A percentile compares a stretch with the other conserved stretches of the same genome.
These are phyloP conservation scores for Epicampocera succincta DNA, from an alignment of 2,888 invertebrate genomes.

Conservation along the genomic window DNA sequence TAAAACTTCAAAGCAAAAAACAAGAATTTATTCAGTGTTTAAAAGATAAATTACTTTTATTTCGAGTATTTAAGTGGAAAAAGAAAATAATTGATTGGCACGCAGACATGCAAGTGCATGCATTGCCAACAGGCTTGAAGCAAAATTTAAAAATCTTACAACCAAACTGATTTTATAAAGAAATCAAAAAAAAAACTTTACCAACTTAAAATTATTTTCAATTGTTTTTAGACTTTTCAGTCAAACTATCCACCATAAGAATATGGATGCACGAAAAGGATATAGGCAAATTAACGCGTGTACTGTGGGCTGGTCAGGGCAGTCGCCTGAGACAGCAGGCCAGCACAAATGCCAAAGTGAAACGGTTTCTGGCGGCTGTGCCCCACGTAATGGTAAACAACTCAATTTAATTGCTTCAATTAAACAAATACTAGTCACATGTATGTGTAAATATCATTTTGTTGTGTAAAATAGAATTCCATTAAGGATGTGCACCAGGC, in stretches of 20 bases:
- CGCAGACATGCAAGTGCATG: slow-evolving; percentile 75
- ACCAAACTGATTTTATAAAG: slow-evolving; percentile 22
- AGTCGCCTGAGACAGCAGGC: slow-evolving; percentile 91
- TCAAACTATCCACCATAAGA: slow-evolving; percentile 93
- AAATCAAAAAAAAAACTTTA: slow-evolving; percentile 52
- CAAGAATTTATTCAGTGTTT: neutral
- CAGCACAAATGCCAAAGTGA: slow-evolving; percentile 91
- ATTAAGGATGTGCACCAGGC: slow-evolving; percentile 91
- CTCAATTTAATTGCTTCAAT: neutral
- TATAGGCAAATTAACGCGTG: slow-evolving; percentile 91
- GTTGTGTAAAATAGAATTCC: slow-evolving; percentile 86
- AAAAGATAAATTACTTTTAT: slow-evolving; percentile 40
- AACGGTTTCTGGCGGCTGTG: slow-evolving; percentile 94
- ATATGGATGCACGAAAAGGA: slow-evolving; percentile 98
- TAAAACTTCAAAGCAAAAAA: slow-evolving; percentile 28
- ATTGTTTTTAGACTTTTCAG: slow-evolving; percentile 90
- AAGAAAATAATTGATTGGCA: slow-evolving; percentile 71
- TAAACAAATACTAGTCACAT: neutral
- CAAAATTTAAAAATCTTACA: slow-evolving; percentile 63
- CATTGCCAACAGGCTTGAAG: slow-evolving; percentile 42
- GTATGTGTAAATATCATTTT: too few species aligned
- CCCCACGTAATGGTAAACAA: slow-evolving; percentile 92
- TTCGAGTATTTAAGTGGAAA: slow-evolving; percentile 48
- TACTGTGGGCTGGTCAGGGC: slow-evolving; percentile 95
- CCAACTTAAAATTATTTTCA: too few species aligned